Evolutionary conservation across 2,113 vertebrate genomes (phyloP).

Genomic region (Phoenicopterus ruber): DNA sequence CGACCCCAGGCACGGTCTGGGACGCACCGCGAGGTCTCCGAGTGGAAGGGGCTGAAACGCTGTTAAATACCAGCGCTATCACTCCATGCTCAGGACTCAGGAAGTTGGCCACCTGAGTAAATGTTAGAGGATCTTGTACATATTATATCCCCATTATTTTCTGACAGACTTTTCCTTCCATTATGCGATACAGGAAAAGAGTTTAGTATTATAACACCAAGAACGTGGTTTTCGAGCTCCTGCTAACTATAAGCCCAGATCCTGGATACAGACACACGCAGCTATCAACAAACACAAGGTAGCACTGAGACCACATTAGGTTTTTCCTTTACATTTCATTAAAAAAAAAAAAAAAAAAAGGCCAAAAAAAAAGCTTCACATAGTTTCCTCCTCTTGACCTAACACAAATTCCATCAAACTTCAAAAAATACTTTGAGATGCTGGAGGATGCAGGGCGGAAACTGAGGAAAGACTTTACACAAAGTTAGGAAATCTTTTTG

Average conservation of each 20-base stretch:
- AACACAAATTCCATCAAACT: conserved; percentile 80
- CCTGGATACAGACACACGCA: conserved; percentile 77
- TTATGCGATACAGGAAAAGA: conserved; percentile 77
- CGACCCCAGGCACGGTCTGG: fast-evolving
- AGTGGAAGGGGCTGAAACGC: neutral
- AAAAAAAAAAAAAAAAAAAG: neutral
- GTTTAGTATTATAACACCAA: conserved; percentile 57
- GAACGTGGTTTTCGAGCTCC: conserved; percentile 45
- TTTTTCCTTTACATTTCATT: conserved; percentile 70
- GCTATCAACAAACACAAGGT: conserved; percentile 75
- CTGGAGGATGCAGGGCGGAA: conserved; percentile 81
- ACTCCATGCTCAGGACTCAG: neutral
- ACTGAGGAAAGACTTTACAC: conserved; percentile 76
- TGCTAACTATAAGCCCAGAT: conserved; percentile 66
- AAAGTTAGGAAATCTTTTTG: conserved; percentile 77
- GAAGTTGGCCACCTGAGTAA: conserved; percentile 72
- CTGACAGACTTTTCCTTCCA: conserved; percentile 73
- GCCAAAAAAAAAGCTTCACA: conserved; percentile 33
- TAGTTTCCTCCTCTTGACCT: conserved; percentile 80
- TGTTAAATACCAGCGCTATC: neutral
- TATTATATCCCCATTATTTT: conserved; percentile 64
- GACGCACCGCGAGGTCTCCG: fast-evolving
- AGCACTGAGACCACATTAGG: conserved; percentile 56
- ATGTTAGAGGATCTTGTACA: conserved; percentile 62
- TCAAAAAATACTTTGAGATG: conserved; percentile 80